These are phyloP conservation scores for Scyliorhinus canicula DNA, from an alignment of 2,797 vertebrate species.

Conservation along the genomic window DNA sequence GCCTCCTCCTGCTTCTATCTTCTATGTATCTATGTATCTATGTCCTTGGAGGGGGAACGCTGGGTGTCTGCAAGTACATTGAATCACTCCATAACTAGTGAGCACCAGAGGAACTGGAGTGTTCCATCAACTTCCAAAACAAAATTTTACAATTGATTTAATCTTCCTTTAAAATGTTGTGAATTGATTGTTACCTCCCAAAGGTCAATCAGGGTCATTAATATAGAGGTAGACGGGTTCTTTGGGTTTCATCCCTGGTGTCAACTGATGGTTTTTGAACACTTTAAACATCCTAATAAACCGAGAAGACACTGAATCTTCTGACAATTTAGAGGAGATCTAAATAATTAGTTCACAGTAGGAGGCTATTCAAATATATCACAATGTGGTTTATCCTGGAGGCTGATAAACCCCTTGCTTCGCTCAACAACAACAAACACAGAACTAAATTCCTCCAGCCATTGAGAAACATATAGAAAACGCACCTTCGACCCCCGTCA, in stretches of 20 bases:
- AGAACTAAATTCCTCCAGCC: neutral
- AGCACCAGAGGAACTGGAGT: neutral
- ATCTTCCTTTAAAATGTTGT: no score
- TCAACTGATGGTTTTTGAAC: neutral
- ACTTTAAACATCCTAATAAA: neutral
- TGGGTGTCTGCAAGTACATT: neutral
- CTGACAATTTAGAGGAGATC: neutral
- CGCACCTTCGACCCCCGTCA: neutral
- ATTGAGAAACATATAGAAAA: neutral
- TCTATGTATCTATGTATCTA: no score
- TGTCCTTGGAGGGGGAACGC: no score
- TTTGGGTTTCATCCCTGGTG: neutral
- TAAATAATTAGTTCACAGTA: neutral
- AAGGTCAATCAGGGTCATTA: no score
- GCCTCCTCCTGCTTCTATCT: no score
- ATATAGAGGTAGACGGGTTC: neutral
- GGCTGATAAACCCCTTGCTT: neutral
- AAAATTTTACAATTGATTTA: no score
- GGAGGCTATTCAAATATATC: neutral
- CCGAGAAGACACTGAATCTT: no score
- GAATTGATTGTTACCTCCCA: no score
- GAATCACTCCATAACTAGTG: neutral
- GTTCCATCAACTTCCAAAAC: no score
- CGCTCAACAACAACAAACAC: neutral
- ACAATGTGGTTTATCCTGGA: neutral